These are phyloP conservation scores for Chelidonichthys spinosus DNA, from an alignment of 2,797 vertebrate species.

Conservation along the genomic window DNA sequence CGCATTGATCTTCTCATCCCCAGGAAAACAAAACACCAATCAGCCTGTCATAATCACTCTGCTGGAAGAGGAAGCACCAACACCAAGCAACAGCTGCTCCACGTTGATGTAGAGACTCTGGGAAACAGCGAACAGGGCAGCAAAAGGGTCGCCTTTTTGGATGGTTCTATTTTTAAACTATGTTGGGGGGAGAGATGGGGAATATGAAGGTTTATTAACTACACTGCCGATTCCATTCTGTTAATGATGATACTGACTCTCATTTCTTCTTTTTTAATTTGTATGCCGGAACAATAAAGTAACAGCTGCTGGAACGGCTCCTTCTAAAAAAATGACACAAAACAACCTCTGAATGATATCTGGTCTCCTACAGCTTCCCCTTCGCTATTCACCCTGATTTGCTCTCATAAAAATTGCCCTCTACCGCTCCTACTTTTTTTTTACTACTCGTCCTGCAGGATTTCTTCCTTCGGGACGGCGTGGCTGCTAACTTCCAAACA, in stretches of 20 bases:
- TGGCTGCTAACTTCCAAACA: conserved; percentile 66
- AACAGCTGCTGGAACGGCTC: conserved; percentile 64
- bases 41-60: conserved; percentile 79
- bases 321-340: conserved; percentile 59
- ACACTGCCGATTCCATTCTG: conserved; percentile 56
- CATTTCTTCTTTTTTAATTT: conserved; percentile 66
- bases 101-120: conserved; percentile 58
- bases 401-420: conserved; percentile 61
- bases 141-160: conserved; percentile 20
- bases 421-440: conserved; percentile 44
- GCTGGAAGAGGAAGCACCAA: conserved; percentile 65
- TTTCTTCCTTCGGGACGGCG: conserved; percentile 53
- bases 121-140: conserved; percentile 41
- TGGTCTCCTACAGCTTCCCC: conserved; percentile 61
- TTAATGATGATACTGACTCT: conserved; percentile 68
- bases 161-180: conserved; percentile 65
- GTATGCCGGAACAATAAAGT: conserved; percentile 67
- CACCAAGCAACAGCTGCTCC: conserved; percentile 60
- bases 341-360: conserved; percentile 69
- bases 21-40: conserved; percentile 79
- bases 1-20: conserved; percentile 75
- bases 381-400: conserved; percentile 65
- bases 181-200: not conserved
- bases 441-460: conserved; percentile 57
- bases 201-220: conserved; percentile 60